These are phyloP conservation scores for Coregonus clupeaformis DNA, from an alignment of 2,113 vertebrate species.

Conservation along the genomic window DNA sequence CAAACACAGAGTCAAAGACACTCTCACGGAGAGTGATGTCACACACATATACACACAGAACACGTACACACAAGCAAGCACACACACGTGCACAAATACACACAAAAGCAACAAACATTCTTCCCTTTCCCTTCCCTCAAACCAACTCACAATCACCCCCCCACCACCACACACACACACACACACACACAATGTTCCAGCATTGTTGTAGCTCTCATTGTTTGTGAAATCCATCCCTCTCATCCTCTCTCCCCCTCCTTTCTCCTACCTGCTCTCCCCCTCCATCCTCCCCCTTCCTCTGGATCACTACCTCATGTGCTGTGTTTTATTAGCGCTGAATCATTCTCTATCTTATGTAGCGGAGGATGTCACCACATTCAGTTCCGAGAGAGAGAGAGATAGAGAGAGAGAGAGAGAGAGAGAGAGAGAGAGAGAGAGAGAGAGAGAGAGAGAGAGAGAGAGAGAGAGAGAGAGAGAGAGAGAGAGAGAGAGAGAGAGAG, in stretches of 20 bases:
- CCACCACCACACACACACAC: neutral
- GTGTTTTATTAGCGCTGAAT: conserved; percentile 56
- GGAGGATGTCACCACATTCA: conserved; percentile 33
- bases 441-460: too few relatives aligned
- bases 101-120: neutral
- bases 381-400: neutral
- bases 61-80: neutral
- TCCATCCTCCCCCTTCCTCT: neutral
- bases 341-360: conserved; percentile 47
- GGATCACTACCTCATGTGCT: conserved; percentile 26
- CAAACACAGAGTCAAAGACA: neutral
- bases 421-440: too few relatives aligned
- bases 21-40: neutral
- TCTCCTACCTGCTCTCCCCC: too few relatives aligned
- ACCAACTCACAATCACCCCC: neutral
- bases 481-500: neutral
- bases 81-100: neutral
- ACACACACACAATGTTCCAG: neutral
- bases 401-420: rapidly evolving
- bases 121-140: too few relatives aligned
- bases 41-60: neutral
- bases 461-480: conserved; percentile 11
- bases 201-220: neutral
- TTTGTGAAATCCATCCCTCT: neutral
- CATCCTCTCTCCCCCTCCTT: conserved; percentile 9